A percentile compares a stretch with the other conserved stretches of the same genome.
Conservation (phyloP, 2,113 vertebrate genomes). For the Anolis sagrei region DNA sequence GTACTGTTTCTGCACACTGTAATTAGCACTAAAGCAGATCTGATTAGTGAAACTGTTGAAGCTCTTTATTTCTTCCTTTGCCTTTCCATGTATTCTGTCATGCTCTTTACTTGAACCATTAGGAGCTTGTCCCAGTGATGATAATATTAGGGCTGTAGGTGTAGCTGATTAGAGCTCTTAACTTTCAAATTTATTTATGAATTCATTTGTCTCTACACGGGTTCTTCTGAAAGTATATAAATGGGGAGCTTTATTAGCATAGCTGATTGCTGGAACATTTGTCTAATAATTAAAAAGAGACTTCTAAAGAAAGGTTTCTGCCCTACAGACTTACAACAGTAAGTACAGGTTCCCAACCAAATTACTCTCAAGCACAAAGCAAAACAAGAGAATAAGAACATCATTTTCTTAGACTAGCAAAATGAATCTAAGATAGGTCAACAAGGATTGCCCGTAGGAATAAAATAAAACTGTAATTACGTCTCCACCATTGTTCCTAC, state of each 20-base stretch:
- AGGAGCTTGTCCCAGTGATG: conserved; percentile 40
- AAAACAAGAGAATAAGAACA: conserved; percentile 15
- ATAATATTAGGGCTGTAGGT: conserved; percentile 50
- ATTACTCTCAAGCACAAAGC: conserved; percentile 20
- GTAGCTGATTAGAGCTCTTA: conserved; percentile 39
- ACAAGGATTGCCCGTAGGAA: not conserved
- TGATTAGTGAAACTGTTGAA: conserved; percentile 25
- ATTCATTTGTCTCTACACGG: conserved; percentile 20
- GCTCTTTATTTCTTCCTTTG: not conserved
- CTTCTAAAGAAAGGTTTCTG: conserved; percentile 35
- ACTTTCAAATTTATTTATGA: conserved; percentile 39
- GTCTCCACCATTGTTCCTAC: not conserved
- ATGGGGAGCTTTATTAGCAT: conserved; percentile 37
- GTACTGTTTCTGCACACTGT: not conserved
- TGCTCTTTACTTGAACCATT: conserved; percentile 40
- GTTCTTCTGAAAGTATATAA: not conserved
- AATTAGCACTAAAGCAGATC: not conserved
- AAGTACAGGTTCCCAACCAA: conserved; percentile 29
- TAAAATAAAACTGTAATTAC: conserved; percentile 12
- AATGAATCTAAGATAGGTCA: conserved; percentile 28
- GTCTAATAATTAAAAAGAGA: conserved; percentile 36
- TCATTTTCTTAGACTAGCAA: conserved; percentile 29
- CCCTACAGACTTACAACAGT: conserved; percentile 8
- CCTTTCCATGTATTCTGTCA: conserved; percentile 9
- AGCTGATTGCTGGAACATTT: conserved; percentile 42